Evolutionary conservation across 2,888 invertebrate genomes (phyloP), one percentile per base, ranked within the genome.

Genomic region (Platycnemis pennipes): DNA sequence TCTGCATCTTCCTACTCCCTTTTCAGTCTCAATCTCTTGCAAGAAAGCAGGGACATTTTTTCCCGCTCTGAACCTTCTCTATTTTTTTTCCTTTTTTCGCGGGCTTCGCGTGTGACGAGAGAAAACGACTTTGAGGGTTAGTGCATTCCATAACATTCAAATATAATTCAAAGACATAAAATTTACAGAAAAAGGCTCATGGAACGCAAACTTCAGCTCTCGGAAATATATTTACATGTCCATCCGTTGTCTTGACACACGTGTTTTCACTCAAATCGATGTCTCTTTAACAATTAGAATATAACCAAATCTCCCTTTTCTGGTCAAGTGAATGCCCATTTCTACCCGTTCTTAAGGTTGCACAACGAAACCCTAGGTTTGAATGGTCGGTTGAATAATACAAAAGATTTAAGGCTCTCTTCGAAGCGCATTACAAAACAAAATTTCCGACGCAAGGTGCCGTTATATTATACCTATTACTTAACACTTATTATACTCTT

Each of bases 71-170:
- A 77, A 77, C 77, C 77, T 77, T 77, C 77, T 77, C 77, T 77
- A 8, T 63, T 26, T n/a, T 26, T 56, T 19, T 56, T 19, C 56
- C 22, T 37, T 37, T 37, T 37, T 37, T 8, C 69, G 5, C 77
- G 11, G 31, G 31, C 37, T 2, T 37, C 2, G 77, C 11, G 16
- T 37, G 11, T 37, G 11, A 77, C n/a, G 31, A 26, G 26, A 77
- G 31, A 16, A 26, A 77, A 77, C 37, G 37, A 31, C 11, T 77
- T 77, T 77, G 77, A 11, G 77, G 77, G 77, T 13, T 37, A 11
- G 77, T 77, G 77, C 77, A 77, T 77, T 77, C 31, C 37, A 16
- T 77, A 77, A 77, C 77, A n/a, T n/a, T n/a, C n/a, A 77, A 77
- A 77, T 77, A 37, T n/a, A 37, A 77, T 31, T 77, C 77, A 63